Percentiles rank a stretch among this genome's conserved stretches.
These are phyloP conservation scores for Dynastes hyllus DNA, from an alignment of 2,888 invertebrate genomes.

Conservation along the genomic window DNA sequence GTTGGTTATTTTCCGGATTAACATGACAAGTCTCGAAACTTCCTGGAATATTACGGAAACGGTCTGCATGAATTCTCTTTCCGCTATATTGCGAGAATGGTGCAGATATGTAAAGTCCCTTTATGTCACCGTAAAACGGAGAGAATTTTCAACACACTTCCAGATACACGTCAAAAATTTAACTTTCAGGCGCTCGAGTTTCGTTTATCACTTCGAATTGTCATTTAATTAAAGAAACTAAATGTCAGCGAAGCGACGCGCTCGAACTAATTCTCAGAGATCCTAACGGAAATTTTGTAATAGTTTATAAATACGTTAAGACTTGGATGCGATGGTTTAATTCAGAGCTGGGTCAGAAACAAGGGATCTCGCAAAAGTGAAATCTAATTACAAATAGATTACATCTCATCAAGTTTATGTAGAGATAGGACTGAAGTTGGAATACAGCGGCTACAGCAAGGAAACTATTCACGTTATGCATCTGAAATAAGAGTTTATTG, in stretches of 20 bases:
- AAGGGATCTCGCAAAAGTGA: neutral
- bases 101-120: conserved; percentile 15
- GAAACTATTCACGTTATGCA: too few species aligned
- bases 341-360: neutral
- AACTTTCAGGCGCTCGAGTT: conserved; percentile 11
- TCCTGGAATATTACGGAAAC: conserved; percentile 42
- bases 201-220: neutral
- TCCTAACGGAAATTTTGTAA: neutral
- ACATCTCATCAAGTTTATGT: conserved; percentile 32
- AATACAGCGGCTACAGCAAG: too few species aligned
- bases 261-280: neutral
- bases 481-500: too few species aligned
- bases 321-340: neutral
- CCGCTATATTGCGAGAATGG: neutral
- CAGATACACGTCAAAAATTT: conserved; percentile 1
- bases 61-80: conserved; percentile 19
- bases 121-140: neutral
- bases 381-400: conserved; percentile 26
- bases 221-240: too few species aligned
- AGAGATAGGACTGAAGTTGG: too few species aligned
- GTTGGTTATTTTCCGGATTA: conserved; percentile 53
- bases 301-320: too few species aligned
- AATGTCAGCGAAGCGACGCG: too few species aligned
- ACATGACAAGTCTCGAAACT: conserved; percentile 52
- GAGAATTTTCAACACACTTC: conserved; percentile 7